Percentiles rank a stretch among this genome's conserved stretches.
Evolutionary conservation across 2,888 invertebrate genomes (phyloP).

Genomic region (Halocaridina rubra): DNA sequence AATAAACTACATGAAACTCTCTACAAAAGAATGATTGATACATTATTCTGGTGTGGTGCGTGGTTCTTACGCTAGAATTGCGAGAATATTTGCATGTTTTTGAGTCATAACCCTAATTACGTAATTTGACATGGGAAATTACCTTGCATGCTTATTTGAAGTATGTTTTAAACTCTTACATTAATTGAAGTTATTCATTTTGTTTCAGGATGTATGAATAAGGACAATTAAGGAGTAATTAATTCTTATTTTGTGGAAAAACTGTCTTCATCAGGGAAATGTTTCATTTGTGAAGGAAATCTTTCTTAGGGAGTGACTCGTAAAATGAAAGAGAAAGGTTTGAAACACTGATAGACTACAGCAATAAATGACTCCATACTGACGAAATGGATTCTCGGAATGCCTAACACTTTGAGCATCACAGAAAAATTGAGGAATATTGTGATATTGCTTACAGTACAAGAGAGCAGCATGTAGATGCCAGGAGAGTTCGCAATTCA

Average conservation of each 20-base stretch:
- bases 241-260: neutral
- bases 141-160: neutral
- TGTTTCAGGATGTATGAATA: constrained; percentile 2
- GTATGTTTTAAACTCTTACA: neutral
- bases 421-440: too few relatives aligned
- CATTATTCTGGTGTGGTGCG: neutral
- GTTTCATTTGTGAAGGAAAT: constrained; percentile 13
- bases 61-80: neutral
- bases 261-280: neutral
- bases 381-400: too few relatives aligned
- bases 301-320: constrained; percentile 10
- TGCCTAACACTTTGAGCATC: too few relatives aligned
- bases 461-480: too few relatives aligned
- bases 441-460: too few relatives aligned
- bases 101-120: neutral
- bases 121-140: neutral
- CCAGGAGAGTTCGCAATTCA: too few relatives aligned
- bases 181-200: neutral
- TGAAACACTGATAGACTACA: constrained; percentile 33
- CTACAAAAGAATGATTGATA: constrained; percentile 1
- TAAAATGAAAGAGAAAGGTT: constrained; percentile 10
- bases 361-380: too few relatives aligned
- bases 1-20: neutral
- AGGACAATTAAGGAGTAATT: neutral
- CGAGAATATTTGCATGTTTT: neutral